phyloP scores from a whole-genome alignment of 1,140 invertebrate genomes.

The Drosophila chauvacae region DNA sequence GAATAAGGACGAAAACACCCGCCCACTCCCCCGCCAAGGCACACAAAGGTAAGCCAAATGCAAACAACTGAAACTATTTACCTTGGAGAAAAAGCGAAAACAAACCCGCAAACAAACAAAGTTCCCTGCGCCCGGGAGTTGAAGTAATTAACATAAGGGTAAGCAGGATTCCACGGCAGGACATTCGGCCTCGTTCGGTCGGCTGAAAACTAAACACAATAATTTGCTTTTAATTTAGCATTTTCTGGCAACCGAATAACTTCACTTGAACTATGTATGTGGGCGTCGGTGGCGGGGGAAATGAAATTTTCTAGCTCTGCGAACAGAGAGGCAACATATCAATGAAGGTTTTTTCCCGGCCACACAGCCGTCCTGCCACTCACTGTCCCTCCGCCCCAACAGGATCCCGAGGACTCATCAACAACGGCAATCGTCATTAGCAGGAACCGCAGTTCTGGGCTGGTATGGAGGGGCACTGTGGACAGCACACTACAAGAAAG shows the following conservation, averaged over 20 bases:
- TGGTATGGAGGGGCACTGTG: background rate
- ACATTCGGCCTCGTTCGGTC: constrained; percentile 28
- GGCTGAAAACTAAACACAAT: constrained; percentile 65
- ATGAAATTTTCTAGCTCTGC: constrained; percentile 60
- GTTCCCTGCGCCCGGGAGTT: constrained; percentile 27
- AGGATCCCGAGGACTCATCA: constrained; percentile 51
- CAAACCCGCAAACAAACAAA: constrained; percentile 51
- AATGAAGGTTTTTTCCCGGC: constrained; percentile 57
- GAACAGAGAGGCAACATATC: constrained; percentile 59
- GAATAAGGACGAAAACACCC: constrained; percentile 12
- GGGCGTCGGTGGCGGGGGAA: constrained; percentile 27
- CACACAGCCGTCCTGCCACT: constrained; percentile 17
- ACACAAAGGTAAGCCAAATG: constrained; percentile 37
- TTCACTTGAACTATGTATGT: constrained; percentile 66
- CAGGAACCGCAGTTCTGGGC: constrained; percentile 57
- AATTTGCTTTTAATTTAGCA: constrained; percentile 80
- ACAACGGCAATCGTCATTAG: constrained; percentile 78
- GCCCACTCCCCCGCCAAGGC: constrained; percentile 1
- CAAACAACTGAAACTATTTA: constrained; percentile 60
- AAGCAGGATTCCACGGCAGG: constrained; percentile 36
- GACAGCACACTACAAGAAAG: background rate
- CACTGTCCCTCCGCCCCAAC: background rate
- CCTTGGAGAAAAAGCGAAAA: constrained; percentile 48
- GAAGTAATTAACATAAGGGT: constrained; percentile 59
- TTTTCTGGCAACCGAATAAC: constrained; percentile 67